Evolutionary conservation across 2,113 vertebrate species (phyloP).

Genomic region (Ciconia stormi): DNA sequence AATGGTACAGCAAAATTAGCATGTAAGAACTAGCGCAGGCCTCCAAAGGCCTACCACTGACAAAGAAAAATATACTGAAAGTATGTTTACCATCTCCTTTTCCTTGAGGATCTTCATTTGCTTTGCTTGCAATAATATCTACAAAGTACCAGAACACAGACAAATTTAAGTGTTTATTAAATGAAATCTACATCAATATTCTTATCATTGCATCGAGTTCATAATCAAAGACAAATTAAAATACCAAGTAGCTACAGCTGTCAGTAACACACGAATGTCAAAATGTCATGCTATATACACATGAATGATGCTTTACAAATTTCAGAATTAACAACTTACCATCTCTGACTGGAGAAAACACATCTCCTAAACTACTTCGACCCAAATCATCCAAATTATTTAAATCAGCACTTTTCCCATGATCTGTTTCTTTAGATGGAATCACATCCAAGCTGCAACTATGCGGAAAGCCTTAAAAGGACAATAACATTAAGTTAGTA

Average conservation of each 20-base stretch:
- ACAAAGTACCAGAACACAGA: constrained; percentile 33
- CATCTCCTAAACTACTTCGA: constrained; percentile 86
- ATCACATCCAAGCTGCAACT: constrained; percentile 75
- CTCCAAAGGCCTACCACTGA: not conserved
- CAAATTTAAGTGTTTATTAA: not conserved
- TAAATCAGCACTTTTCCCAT: constrained; percentile 69
- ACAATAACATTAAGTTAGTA: not conserved
- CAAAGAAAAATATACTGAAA: not conserved
- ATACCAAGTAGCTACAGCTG: not conserved
- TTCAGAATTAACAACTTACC: constrained; percentile 76
- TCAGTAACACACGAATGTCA: not conserved
- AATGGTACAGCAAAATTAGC: not conserved
- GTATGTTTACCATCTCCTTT: constrained; percentile 79
- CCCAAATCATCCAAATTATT: constrained; percentile 76
- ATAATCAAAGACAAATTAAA: not conserved
- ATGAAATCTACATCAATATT: not conserved
- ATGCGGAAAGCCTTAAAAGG: constrained; percentile 72
- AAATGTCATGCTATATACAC: not conserved
- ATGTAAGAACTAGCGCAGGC: not conserved
- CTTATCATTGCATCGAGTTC: not conserved
- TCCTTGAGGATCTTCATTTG: constrained; percentile 64
- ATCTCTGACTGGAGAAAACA: constrained; percentile 91
- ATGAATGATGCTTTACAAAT: not conserved
- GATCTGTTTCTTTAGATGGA: constrained; percentile 82
- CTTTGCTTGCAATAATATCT: constrained; percentile 76